A percentile compares a stretch with the other conserved stretches of the same genome.
Evolutionary conservation across 2,797 vertebrate genomes (phyloP).

Genomic region (Tenualosa ilisha): DNA sequence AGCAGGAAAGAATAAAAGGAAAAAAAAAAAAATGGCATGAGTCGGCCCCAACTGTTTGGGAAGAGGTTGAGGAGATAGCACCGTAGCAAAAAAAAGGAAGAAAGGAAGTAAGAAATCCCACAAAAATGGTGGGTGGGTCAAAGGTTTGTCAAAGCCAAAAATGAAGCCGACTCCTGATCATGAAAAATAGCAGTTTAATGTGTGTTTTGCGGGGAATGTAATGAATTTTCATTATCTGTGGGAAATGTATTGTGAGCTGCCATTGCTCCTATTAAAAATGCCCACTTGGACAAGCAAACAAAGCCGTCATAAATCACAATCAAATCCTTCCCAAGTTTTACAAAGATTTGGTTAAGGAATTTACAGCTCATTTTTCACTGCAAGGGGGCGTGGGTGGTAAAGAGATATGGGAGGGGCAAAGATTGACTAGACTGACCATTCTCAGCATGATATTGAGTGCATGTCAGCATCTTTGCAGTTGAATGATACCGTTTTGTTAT

Average conservation of each 20-base stretch:
- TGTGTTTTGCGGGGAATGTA: neutral
- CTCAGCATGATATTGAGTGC: constrained; percentile 17
- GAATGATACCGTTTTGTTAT: constrained; percentile 19
- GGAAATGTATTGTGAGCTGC: constrained; percentile 23
- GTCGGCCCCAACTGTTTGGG: neutral
- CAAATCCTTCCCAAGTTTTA: neutral
- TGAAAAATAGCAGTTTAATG: constrained; percentile 12
- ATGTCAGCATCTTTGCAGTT: constrained; percentile 4
- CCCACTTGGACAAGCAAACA: constrained; percentile 14
- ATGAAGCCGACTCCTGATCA: constrained; percentile 15
- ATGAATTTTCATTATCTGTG: constrained; percentile 27
- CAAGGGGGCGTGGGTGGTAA: neutral
- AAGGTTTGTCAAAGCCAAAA: constrained; percentile 22
- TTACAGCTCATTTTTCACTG: neutral
- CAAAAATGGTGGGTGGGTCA: constrained; percentile 15
- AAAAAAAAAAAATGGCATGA: neutral
- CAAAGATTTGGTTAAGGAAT: constrained; percentile 16
- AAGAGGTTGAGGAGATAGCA: neutral
- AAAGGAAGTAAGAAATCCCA: neutral
- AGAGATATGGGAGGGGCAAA: neutral
- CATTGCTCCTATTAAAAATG: constrained; percentile 10
- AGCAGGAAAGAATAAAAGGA: neutral
- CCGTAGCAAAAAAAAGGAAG: neutral
- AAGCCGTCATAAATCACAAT: constrained; percentile 20
- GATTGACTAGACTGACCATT: constrained; percentile 10